phyloP scores from a whole-genome alignment of 2,797 vertebrate species.

The Myotis vivesi region DNA sequence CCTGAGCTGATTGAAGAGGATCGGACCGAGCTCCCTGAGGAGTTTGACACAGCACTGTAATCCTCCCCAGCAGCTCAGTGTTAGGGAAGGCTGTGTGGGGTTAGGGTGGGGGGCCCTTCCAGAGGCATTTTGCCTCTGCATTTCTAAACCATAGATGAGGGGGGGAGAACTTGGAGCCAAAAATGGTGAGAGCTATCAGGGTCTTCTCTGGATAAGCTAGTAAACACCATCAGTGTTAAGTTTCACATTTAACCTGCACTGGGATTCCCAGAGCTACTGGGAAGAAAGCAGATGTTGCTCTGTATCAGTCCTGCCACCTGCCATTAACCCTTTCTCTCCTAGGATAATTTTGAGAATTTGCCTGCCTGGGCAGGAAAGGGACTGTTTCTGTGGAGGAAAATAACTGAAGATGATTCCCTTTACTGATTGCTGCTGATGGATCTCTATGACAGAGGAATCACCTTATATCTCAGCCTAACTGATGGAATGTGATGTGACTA shows the following conservation, averaged over 20 bases:
- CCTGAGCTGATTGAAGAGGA: conserved; percentile 75
- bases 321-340: conserved; percentile 77
- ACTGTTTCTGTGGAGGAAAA: conserved; percentile 58
- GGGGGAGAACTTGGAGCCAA: conserved; percentile 62
- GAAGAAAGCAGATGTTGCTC: conserved; percentile 45
- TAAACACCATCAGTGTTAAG: conserved; percentile 71
- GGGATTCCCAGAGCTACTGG: conserved; percentile 65
- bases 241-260: conserved; percentile 45
- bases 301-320: conserved; percentile 67
- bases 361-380: conserved; percentile 78
- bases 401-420: conserved; percentile 72
- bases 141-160: conserved; percentile 65
- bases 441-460: conserved; percentile 76
- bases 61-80: background rate
- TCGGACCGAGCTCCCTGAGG: conserved; percentile 86
- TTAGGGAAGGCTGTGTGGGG: conserved; percentile 34
- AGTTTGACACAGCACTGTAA: conserved; percentile 97
- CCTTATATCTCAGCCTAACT: conserved; percentile 58
- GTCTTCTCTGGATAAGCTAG: conserved; percentile 62
- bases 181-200: conserved; percentile 57
- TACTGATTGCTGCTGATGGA: conserved; percentile 74
- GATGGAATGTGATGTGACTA: conserved; percentile 59
- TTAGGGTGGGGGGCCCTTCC: conserved; percentile 48
- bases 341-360: conserved; percentile 76
- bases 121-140: conserved; percentile 53